These are phyloP conservation scores for Limnothrissa miodon DNA, from an alignment of 2,113 vertebrate species.

Conservation along the genomic window DNA sequence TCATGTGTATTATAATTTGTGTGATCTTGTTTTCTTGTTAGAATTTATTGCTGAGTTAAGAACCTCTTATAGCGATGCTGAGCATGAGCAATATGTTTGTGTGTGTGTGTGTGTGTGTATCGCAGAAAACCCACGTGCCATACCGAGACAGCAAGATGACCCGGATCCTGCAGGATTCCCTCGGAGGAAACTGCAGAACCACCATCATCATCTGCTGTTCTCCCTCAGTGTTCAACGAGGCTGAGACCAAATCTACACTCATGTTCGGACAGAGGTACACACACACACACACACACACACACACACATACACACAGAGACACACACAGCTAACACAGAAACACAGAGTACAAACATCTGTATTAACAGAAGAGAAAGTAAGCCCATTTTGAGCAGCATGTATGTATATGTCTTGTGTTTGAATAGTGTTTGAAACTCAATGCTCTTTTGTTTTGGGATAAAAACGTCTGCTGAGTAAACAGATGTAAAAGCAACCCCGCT, in stretches of 20 bases:
- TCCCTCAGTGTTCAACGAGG: slow-evolving; percentile 89
- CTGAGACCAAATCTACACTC: slow-evolving; percentile 89
- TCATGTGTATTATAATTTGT: no score
- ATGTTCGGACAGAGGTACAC: slow-evolving; percentile 91
- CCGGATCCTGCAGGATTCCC: slow-evolving; percentile 90
- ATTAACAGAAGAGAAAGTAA: no score
- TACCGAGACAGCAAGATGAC: slow-evolving; percentile 98
- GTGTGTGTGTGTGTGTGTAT: neutral
- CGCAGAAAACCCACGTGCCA: slow-evolving; percentile 88
- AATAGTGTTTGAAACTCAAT: no score
- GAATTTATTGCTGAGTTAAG: neutral
- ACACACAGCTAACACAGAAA: neutral
- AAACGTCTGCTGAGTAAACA: no score
- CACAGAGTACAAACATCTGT: slow-evolving; percentile 52
- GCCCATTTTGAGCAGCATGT: no score
- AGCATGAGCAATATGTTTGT: neutral
- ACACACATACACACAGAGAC: slow-evolving; percentile 5
- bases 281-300: slow-evolving; percentile 5
- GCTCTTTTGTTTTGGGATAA: no score
- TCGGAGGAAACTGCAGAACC: slow-evolving; percentile 92
- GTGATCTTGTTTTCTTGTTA: neutral
- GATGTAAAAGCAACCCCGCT: no score
- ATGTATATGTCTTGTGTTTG: no score
- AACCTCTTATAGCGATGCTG: neutral
- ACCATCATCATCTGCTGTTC: slow-evolving; percentile 95